A percentile compares a stretch with the other conserved stretches of the same genome.
Evolutionary conservation across 2,113 vertebrate genomes (phyloP).

Genomic region (Thinocorus orbignyianus): DNA sequence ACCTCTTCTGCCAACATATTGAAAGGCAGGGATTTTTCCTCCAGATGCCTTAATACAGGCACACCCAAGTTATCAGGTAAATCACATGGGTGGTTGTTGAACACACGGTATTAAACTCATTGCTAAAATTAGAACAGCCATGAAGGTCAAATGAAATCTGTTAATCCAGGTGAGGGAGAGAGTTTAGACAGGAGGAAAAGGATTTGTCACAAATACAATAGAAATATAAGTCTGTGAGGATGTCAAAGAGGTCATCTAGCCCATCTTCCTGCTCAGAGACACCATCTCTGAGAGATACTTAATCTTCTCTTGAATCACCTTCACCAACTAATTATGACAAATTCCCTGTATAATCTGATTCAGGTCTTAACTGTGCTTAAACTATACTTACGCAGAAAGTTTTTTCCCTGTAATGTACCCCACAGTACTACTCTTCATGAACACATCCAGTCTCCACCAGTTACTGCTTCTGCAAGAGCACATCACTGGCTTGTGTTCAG

Average conservation of each 20-base stretch:
- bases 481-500: background rate
- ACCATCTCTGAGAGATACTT: background rate
- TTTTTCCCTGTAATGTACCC: background rate
- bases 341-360: background rate
- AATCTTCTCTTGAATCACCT: constrained; percentile 9
- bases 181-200: background rate
- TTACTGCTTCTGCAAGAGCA: background rate
- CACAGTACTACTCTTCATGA: background rate
- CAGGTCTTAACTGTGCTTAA: background rate
- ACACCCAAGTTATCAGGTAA: background rate
- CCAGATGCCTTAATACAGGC: background rate
- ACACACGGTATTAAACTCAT: background rate
- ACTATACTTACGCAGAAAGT: background rate
- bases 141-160: background rate
- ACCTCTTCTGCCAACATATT: background rate
- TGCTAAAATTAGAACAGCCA: background rate
- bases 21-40: background rate
- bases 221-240: background rate
- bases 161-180: background rate
- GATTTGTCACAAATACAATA: background rate
- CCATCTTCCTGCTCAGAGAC: background rate
- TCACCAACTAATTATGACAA: background rate
- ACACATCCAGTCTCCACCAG: background rate
- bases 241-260: background rate
- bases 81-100: background rate